A percentile compares a stretch with the other conserved stretches of the same genome.
Conservation (phyloP, 2,888 invertebrate species). For the Orchestes rusci region DNA sequence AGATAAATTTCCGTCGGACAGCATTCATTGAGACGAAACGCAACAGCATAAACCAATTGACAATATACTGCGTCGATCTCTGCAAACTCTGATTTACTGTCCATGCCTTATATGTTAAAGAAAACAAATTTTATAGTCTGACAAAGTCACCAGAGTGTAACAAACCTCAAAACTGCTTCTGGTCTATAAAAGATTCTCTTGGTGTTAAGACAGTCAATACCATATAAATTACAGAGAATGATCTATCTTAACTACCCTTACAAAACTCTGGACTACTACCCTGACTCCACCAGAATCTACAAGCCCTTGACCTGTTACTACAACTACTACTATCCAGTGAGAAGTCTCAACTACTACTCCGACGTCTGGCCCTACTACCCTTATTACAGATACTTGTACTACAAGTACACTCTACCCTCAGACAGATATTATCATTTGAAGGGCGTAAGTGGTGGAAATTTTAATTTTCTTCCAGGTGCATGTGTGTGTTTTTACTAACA, state of each 20-base stretch:
- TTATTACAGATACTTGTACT: constrained; percentile 32
- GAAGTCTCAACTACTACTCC: constrained; percentile 31
- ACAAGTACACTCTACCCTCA: constrained; percentile 32
- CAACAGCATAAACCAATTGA: too few relatives aligned
- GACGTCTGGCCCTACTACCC: constrained; percentile 31
- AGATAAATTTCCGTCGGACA: too few relatives aligned
- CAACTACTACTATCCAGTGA: constrained; percentile 32
- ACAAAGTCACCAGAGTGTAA: too few relatives aligned
- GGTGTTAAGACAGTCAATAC: too few relatives aligned
- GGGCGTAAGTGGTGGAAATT: constrained; percentile 31
- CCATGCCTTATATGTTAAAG: too few relatives aligned
- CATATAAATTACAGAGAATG: constrained; percentile 30
- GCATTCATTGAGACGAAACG: too few relatives aligned
- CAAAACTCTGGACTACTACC: constrained; percentile 27
- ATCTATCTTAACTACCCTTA: constrained; percentile 31
- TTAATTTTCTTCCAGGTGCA: not conserved
- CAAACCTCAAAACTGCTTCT: too few relatives aligned
- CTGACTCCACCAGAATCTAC: constrained; percentile 30
- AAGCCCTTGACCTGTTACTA: constrained; percentile 32
- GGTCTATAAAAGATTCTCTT: too few relatives aligned
- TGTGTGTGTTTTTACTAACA: not conserved
- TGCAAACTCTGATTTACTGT: too few relatives aligned
- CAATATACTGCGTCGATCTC: too few relatives aligned
- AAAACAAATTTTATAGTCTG: too few relatives aligned
- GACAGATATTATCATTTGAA: constrained; percentile 32